These are phyloP conservation scores for Sesamia inferens DNA, from an alignment of 2,888 invertebrate species.

Conservation along the genomic window DNA sequence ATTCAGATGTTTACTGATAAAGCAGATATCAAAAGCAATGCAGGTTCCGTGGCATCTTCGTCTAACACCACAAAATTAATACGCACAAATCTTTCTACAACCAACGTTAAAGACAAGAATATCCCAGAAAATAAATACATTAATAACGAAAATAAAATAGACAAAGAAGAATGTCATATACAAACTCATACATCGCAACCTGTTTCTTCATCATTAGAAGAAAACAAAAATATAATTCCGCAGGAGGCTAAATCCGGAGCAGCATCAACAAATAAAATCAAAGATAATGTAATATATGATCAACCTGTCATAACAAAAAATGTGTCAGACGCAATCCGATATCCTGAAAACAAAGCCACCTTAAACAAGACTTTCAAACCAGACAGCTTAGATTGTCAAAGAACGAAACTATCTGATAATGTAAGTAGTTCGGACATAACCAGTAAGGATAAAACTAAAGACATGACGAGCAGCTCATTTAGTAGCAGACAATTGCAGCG, in stretches of 20 bases:
- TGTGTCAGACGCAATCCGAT: conserved; percentile 1
- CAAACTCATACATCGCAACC: conserved; percentile 14
- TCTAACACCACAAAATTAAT: conserved; percentile 26
- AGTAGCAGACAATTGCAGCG: conserved; percentile 72
- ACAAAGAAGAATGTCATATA: conserved; percentile 9
- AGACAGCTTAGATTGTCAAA: conserved; percentile 17
- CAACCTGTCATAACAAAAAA: conserved; percentile 5
- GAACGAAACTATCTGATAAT: conserved; percentile 12
- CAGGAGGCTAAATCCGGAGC: conserved; percentile 1
- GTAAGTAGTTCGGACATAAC: conserved; percentile 22
- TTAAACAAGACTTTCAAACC: conserved; percentile 38
- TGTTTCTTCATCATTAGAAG: conserved; percentile 4
- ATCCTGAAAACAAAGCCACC: conserved; percentile 23
- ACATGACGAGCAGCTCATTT: conserved; percentile 40
- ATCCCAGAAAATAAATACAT: conserved; percentile 16
- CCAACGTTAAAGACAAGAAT: conserved; percentile 13
- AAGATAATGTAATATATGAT: conserved; percentile 13
- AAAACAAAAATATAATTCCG: conserved; percentile 18
- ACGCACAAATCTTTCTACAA: conserved; percentile 21
- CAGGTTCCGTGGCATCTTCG: not conserved
- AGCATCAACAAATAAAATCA: conserved; percentile 15
- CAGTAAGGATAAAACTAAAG: conserved; percentile 48
- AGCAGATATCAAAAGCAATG: conserved; percentile 14
- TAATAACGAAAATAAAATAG: conserved; percentile 10
- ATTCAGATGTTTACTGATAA: conserved; percentile 26